Conservation (phyloP, 2,888 invertebrate genomes). For the Cyrtodaria siliqua region DNA sequence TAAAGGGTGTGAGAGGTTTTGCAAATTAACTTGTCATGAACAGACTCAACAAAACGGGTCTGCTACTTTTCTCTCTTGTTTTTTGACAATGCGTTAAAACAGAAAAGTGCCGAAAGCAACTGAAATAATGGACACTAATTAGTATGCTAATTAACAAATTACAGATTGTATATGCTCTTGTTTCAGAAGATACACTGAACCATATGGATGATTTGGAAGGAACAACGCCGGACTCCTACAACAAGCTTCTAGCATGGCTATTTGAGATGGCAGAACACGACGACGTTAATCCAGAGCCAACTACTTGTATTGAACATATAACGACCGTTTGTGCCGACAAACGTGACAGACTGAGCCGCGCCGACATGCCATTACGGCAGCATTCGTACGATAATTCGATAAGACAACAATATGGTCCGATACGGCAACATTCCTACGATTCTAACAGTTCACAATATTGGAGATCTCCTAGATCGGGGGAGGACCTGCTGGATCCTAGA, state of each 20-base stretch:
- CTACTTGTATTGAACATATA: constrained; percentile 72
- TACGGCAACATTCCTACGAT: constrained; percentile 47
- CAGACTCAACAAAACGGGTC: too few species aligned
- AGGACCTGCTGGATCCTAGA: constrained; percentile 40
- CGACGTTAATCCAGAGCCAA: constrained; percentile 62
- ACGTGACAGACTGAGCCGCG: constrained; percentile 1
- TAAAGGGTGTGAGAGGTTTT: too few species aligned
- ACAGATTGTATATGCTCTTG: too few species aligned
- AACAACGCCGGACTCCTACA: constrained; percentile 69
- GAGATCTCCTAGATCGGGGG: constrained; percentile 36
- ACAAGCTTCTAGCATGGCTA: constrained; percentile 77
- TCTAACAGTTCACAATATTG: constrained; percentile 41
- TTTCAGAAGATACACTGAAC: constrained; percentile 17
- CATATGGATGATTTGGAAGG: constrained; percentile 27
- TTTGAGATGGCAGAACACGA: constrained; percentile 77
- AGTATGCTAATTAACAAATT: too few species aligned
- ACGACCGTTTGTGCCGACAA: constrained; percentile 55
- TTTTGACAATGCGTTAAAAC: too few species aligned
- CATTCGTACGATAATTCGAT: constrained; percentile 37
- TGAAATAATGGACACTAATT: too few species aligned
- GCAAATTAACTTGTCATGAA: too few species aligned
- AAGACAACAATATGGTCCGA: background rate
- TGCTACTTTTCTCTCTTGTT: too few species aligned
- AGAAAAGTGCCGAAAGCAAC: too few species aligned
- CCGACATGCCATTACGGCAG: constrained; percentile 14